phyloP scores from a whole-genome alignment of 2,113 vertebrate genomes.

The Columba livia region DNA sequence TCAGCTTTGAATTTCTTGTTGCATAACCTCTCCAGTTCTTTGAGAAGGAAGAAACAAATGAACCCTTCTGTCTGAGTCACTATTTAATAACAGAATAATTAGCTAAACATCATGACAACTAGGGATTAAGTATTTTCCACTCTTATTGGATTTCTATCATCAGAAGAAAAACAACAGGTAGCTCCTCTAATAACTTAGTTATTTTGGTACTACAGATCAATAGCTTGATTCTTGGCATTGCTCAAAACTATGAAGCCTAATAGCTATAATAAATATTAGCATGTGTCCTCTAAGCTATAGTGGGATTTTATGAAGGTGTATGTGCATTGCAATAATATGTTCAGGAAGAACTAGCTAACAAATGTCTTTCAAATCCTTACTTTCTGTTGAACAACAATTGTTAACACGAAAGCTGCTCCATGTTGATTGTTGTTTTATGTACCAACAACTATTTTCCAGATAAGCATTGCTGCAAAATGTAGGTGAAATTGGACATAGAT shows the following conservation, averaged over 20 bases:
- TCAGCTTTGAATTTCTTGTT: background rate
- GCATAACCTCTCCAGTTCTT: background rate
- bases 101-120: background rate
- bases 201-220: constrained; percentile 3
- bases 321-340: background rate
- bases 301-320: background rate
- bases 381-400: background rate
- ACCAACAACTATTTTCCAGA: background rate
- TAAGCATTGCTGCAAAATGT: background rate
- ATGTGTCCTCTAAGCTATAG: background rate
- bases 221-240: constrained; percentile 18
- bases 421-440: background rate
- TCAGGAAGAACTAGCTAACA: background rate
- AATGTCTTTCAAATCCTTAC: background rate
- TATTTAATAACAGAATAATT: constrained; percentile 47
- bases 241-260: constrained; percentile 11
- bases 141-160: background rate
- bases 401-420: background rate
- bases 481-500: background rate
- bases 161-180: constrained; percentile 17
- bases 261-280: constrained; percentile 25
- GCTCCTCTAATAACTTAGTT: constrained; percentile 13
- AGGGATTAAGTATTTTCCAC: constrained; percentile 26
- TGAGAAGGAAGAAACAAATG: constrained; percentile 17
- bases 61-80: background rate